Evolutionary conservation across 2,888 invertebrate genomes (phyloP), one percentile per base, ranked within the genome.

Genomic region (Drosophila yooni): DNA sequence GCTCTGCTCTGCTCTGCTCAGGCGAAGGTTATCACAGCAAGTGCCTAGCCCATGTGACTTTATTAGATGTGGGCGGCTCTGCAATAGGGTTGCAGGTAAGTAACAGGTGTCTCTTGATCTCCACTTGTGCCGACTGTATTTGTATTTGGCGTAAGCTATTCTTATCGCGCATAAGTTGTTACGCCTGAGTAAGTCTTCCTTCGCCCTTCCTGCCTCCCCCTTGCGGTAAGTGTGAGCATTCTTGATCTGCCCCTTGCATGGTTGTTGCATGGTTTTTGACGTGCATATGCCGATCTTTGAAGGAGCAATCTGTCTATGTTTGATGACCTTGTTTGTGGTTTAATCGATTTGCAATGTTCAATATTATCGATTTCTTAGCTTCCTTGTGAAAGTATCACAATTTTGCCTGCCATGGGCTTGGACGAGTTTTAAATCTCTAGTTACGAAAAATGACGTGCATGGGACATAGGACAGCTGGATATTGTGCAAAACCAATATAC

Each of bases 21-120:
- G 27, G 6, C 54, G 70, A 66, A 75, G 75, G 75, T 64, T 74
- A 70, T 50, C 51, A 21, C 59, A 70, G 60, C 70, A 53, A 64
- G 70, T 70, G 71, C 50, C 51, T 40, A 57, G 58, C 51, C 46
- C 54, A 40, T 36, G 18, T 25, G 53, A 54, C 53, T 66, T 33
- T 36, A 46, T 54, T 60, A 36, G 29, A 38, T 38, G 38, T 63
- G 31, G 13, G 43, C 21, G 43, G 43, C 31, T 33, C 13, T 31
- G 6, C 13, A 2, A 29, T 10, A 18, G 15, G 10, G 27, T 10
- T 18, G 10, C 2, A 18, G 4, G 8, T n/a, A 3, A 6, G 2
- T 15, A 21, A 15, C 46, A 25, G 46, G 15, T 46, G 21, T 15
- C 25, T 25, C 50, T 18, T 50, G 50, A 46, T 46, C 46, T 13